Base-by-base conservation (phyloP, 1,140 invertebrate genomes). In the Penaeus indicus region DNA sequence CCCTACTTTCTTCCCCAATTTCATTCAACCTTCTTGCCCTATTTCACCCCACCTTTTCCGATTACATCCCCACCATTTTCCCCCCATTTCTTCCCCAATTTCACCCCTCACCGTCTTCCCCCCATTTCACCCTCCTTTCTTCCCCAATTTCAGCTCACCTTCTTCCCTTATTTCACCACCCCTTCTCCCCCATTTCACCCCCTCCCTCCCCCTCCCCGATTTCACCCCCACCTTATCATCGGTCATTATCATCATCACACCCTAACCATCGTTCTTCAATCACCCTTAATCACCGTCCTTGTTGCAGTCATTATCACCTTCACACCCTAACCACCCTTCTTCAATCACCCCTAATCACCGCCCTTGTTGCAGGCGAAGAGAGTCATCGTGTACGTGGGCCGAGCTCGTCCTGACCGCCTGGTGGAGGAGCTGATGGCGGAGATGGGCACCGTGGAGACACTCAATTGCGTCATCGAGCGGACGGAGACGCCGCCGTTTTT, bases 401-500 rank as follows among this genome's bases (percentile, higher is more conserved):
- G 97, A 88, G 96, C 97, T 0, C 95, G 97, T 83, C 97, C 98
- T 1, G 97, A 98, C 92, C 94, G 97, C 78, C 94, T 99, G 1
- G 94, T 99, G 5, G 98, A 99, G 92, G 98, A 99, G 93, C 96
- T 99, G 93, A 98, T 99, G 97, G 96, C 96, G 21, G 98, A 99
- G 93, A 94, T 99, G 69, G 97, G 98, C 93, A 98, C 98, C 0
- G 97, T 99, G 3, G 98, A 99, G 93, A 98, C 97, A 0, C 93
- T 99, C 7, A 98, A 98, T 93, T 98, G 97, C 92, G 94, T 98
- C 84, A 98, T 99, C 91, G 98, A 99, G 92, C 94, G 98, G 78
- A 99, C 97, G 0, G 98, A 99, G 94, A 99, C 98, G 0, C 98
- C 98, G 47, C 98, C 98, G 0, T 99, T 98, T 93, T 99, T 98